Conservation (phyloP, 1,140 invertebrate species). For the Vanessa atalanta region DNA sequence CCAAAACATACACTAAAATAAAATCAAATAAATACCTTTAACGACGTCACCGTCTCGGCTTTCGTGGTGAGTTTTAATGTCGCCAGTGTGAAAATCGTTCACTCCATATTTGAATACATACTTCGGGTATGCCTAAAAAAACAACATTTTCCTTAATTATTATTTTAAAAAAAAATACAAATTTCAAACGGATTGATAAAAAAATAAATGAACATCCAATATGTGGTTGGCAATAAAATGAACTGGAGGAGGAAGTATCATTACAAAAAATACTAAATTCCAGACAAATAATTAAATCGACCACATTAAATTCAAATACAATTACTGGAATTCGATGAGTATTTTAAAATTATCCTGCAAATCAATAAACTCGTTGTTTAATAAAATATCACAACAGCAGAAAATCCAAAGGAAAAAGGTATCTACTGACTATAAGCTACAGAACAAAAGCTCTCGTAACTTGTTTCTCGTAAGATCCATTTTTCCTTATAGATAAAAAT, state of each 20-base stretch:
- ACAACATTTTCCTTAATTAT: neutral
- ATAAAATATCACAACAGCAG: no score
- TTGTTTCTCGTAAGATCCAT: slow-evolving; percentile 1
- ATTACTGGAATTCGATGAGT: no score
- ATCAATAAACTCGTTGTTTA: no score
- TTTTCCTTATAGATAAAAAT: neutral
- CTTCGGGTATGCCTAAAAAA: slow-evolving; percentile 77
- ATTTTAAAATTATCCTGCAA: no score
- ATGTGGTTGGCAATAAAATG: no score
- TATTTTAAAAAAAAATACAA: neutral
- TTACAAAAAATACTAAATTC: neutral
- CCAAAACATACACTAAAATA: no score
- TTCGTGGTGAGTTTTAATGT: slow-evolving; percentile 82
- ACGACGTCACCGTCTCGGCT: slow-evolving; percentile 80
- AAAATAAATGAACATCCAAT: no score
- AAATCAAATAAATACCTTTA: slow-evolving; percentile 62
- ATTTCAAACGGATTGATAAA: no score
- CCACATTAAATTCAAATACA: no score
- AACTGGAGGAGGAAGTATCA: neutral
- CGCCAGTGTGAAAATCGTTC: slow-evolving; percentile 81
- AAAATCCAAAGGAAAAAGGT: no score
- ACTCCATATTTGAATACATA: slow-evolving; percentile 81
- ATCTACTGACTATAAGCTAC: no score
- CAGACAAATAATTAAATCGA: no score
- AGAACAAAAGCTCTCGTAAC: neutral